Conservation (phyloP, 2,888 invertebrate species). For the Eucera pruinosa region DNA sequence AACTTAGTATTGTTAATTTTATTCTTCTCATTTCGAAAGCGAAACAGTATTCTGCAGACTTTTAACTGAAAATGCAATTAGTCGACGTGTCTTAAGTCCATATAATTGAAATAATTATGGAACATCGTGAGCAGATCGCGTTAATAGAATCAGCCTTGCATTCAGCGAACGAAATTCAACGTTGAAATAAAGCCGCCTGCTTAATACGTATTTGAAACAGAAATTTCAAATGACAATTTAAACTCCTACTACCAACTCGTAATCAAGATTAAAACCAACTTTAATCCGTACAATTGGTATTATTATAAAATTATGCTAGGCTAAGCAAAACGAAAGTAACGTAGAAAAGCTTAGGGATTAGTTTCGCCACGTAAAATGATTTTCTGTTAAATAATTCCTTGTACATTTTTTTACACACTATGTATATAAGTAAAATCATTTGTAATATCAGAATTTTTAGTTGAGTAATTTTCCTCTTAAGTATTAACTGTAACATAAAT, state of each 20-base stretch:
- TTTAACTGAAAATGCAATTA: constrained; percentile 33
- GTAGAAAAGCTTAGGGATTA: too few relatives aligned
- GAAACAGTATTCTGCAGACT: neutral
- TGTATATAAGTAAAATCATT: too few relatives aligned
- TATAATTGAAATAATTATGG: constrained; percentile 37
- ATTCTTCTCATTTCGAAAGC: too few relatives aligned
- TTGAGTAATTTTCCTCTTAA: too few relatives aligned
- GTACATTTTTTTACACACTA: too few relatives aligned
- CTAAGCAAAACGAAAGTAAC: too few relatives aligned
- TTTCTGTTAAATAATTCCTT: too few relatives aligned
- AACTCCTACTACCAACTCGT: neutral
- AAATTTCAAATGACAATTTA: constrained; percentile 11
- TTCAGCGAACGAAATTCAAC: constrained; percentile 36
- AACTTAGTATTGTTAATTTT: too few relatives aligned
- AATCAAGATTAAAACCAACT: neutral
- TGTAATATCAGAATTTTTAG: too few relatives aligned
- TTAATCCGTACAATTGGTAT: neutral
- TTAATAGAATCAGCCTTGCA: constrained; percentile 23
- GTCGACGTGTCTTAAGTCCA: constrained; percentile 30
- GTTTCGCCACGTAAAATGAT: too few relatives aligned
- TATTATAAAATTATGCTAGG: too few relatives aligned
- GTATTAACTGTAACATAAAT: too few relatives aligned
- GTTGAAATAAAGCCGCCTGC: constrained; percentile 9
- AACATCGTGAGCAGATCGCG: constrained; percentile 12
- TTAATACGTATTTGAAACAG: constrained; percentile 4